Conservation (phyloP, 2,888 invertebrate genomes). For the Platypus cylindrus region DNA sequence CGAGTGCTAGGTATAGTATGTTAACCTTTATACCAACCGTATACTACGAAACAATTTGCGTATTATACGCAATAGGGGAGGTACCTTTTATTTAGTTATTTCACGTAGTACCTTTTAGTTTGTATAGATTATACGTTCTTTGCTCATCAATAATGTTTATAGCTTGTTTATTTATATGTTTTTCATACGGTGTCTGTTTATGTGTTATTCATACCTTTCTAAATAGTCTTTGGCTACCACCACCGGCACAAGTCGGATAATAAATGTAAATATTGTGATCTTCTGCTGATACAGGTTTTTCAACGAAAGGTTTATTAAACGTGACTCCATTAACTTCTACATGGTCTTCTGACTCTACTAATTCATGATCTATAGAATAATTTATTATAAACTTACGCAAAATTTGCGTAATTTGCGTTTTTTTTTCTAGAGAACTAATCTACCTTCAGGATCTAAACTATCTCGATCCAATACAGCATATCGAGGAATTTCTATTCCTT, state of each 20-base stretch:
- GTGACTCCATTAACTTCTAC: slow-evolving; percentile 92
- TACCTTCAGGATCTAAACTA: slow-evolving; percentile 79
- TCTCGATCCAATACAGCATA: slow-evolving; percentile 95
- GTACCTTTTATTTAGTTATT: too few relatives aligned
- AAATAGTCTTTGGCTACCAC: slow-evolving; percentile 94
- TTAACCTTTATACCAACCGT: too few relatives aligned
- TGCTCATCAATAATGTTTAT: too few relatives aligned
- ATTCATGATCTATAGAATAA: slow-evolving; percentile 59
- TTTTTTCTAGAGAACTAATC: not conserved
- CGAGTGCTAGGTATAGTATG: too few relatives aligned
- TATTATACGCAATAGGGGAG: too few relatives aligned
- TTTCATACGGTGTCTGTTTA: too few relatives aligned
- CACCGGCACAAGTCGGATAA: slow-evolving; percentile 96
- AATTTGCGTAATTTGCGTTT: too few relatives aligned
- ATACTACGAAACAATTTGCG: too few relatives aligned
- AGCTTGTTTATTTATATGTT: too few relatives aligned
- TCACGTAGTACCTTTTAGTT: too few relatives aligned
- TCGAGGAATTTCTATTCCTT: slow-evolving; percentile 94
- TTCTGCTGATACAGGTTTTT: slow-evolving; percentile 98
- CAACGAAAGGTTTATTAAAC: slow-evolving; percentile 98
- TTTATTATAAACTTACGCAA: not conserved
- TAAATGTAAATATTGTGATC: slow-evolving; percentile 99
- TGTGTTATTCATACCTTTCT: slow-evolving; percentile 79
- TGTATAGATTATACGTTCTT: too few relatives aligned
- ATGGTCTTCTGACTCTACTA: slow-evolving; percentile 92